Conservation (phyloP, 2,113 vertebrate genomes). For the Rutilus rutilus region DNA sequence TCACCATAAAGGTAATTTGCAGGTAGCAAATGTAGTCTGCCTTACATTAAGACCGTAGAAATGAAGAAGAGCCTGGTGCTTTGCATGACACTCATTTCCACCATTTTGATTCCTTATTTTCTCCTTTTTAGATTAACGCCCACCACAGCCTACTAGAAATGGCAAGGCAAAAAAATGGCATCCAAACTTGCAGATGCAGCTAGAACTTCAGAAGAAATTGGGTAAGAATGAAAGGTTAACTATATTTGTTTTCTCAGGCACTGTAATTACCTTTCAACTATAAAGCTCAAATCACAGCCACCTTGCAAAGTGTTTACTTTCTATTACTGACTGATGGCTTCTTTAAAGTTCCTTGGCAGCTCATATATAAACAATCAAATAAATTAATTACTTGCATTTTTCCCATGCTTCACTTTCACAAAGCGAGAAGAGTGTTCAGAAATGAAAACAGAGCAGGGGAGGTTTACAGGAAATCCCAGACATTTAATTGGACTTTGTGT, state of each 20-base stretch:
- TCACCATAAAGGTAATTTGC: slow-evolving; percentile 51
- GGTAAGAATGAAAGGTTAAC: slow-evolving; percentile 46
- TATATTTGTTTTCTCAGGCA: slow-evolving; percentile 44
- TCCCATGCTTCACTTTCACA: slow-evolving; percentile 58
- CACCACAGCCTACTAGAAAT: neutral
- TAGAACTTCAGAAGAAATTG: slow-evolving; percentile 18
- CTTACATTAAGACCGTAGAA: slow-evolving; percentile 32
- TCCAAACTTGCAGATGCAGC: slow-evolving; percentile 4
- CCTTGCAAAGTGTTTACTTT: slow-evolving; percentile 55
- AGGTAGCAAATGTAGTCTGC: slow-evolving; percentile 44
- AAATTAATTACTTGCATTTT: slow-evolving; percentile 66
- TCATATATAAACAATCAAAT: slow-evolving; percentile 66
- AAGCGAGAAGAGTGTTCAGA: slow-evolving; percentile 68
- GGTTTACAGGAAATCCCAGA: slow-evolving; percentile 71
- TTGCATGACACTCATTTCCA: slow-evolving; percentile 12
- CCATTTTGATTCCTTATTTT: slow-evolving; percentile 18
- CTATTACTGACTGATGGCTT: slow-evolving; percentile 63
- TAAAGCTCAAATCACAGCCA: slow-evolving; percentile 43
- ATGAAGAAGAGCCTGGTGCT: slow-evolving; percentile 30
- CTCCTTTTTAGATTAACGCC: neutral
- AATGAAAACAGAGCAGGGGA: slow-evolving; percentile 62
- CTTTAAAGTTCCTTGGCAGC: slow-evolving; percentile 73
- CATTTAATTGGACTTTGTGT: slow-evolving; percentile 79
- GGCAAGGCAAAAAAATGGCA: neutral
- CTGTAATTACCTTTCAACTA: slow-evolving; percentile 50